Evolutionary conservation across 2,113 vertebrate species (phyloP).

Genomic region (Picathartes gymnocephalus): DNA sequence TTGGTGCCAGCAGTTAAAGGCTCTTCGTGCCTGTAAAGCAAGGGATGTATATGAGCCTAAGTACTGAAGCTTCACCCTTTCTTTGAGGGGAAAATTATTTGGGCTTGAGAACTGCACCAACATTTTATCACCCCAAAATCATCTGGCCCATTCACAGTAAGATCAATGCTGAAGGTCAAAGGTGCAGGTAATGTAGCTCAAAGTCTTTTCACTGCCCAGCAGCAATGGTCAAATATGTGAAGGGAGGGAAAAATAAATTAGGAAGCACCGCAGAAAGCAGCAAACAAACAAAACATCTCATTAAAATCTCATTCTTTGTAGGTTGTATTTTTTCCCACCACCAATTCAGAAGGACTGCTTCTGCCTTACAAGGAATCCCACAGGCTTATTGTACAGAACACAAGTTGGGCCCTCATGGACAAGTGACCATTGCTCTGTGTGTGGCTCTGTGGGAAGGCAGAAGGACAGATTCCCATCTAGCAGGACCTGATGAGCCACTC

Average conservation of each 20-base stretch:
- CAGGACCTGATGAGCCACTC: background rate
- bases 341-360: background rate
- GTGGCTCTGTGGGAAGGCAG: background rate
- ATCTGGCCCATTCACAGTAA: background rate
- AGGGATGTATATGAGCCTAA: background rate
- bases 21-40: background rate
- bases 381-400: background rate
- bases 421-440: too few species aligned
- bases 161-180: background rate
- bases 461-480: background rate
- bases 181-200: background rate
- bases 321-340: background rate
- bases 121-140: background rate
- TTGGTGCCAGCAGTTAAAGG: background rate
- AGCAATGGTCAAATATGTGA: background rate
- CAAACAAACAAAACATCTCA: background rate
- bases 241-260: background rate
- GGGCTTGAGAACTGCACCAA: background rate
- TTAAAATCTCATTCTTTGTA: background rate
- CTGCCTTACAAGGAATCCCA: background rate
- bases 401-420: background rate
- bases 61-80: accelerated
- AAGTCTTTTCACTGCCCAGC: background rate
- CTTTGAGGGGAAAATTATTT: background rate
- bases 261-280: background rate